Conservation (phyloP, 37 sponge, comb jelly and placozoan species). For the Theonella swinhoei region DNA sequence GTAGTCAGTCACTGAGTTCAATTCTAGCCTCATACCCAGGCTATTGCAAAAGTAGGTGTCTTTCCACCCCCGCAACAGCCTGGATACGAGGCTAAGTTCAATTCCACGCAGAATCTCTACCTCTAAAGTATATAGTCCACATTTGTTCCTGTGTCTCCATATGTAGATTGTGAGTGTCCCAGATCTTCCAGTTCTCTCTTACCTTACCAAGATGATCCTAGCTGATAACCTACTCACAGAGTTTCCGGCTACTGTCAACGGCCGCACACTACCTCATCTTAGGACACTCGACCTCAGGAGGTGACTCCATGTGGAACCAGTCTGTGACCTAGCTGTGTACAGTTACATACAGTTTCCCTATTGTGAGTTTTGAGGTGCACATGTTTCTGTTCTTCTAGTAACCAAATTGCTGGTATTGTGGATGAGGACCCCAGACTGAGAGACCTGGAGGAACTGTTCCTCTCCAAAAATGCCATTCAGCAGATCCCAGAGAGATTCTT, state of each 20-base stretch:
- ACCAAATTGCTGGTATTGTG: slow-evolving; percentile 45
- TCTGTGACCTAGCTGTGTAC: too few species aligned
- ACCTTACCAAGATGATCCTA: slow-evolving; percentile 44
- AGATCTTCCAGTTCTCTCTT: slow-evolving; percentile 9
- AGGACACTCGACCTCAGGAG: slow-evolving; percentile 25
- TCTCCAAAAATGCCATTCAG: slow-evolving; percentile 51
- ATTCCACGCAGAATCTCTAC: too few species aligned
- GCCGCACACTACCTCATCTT: slow-evolving; percentile 20
- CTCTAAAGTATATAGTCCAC: too few species aligned
- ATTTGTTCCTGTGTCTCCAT: too few species aligned
- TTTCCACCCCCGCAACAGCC: too few species aligned
- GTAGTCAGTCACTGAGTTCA: too few species aligned
- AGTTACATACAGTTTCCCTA: too few species aligned
- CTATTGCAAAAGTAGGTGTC: too few species aligned
- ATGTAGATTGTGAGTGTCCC: neutral
- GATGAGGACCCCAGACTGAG: slow-evolving; percentile 14
- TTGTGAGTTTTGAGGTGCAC: too few species aligned
- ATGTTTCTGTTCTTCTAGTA: slow-evolving; percentile 37
- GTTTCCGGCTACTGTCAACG: slow-evolving; percentile 46
- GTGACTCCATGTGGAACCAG: neutral
- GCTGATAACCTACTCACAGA: slow-evolving; percentile 36
- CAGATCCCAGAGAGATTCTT: slow-evolving; percentile 47
- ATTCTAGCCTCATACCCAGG: too few species aligned
- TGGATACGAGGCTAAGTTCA: too few species aligned
- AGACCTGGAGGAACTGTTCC: slow-evolving; percentile 35